These are phyloP conservation scores for Biston stratarius DNA, from an alignment of 2,888 invertebrate genomes.

Conservation along the genomic window DNA sequence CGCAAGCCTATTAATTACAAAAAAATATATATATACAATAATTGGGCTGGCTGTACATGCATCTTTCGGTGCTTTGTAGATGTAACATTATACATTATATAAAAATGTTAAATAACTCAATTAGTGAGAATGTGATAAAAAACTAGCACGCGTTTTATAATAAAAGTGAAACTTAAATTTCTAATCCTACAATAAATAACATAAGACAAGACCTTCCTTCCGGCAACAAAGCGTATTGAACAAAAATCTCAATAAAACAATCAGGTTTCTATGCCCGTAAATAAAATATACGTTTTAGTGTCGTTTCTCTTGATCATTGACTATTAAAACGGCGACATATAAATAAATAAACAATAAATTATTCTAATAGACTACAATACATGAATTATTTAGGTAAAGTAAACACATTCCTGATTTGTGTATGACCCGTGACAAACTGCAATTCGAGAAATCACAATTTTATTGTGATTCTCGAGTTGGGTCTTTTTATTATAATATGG, in stretches of 20 bases:
- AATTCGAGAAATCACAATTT: constrained; percentile 15
- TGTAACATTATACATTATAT: too few species aligned
- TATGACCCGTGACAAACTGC: constrained; percentile 18
- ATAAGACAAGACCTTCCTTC: constrained; percentile 13
- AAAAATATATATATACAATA: too few species aligned
- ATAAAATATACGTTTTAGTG: constrained; percentile 29
- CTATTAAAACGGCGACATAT: constrained; percentile 36
- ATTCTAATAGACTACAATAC: constrained; percentile 39
- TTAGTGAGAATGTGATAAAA: neutral
- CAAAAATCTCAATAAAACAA: constrained; percentile 21
- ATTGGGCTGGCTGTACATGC: too few species aligned
- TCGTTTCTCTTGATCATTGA: constrained; percentile 38
- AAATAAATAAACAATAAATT: constrained; percentile 45
- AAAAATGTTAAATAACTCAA: constrained; percentile 5
- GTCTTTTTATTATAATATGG: too few species aligned
- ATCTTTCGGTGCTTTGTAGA: too few species aligned
- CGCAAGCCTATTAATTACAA: too few species aligned
- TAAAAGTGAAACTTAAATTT: constrained; percentile 15
- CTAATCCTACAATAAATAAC: constrained; percentile 11
- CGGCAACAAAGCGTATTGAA: constrained; percentile 19
- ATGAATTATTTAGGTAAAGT: constrained; percentile 37
- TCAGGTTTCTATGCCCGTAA: constrained; percentile 22
- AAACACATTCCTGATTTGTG: constrained; percentile 24
- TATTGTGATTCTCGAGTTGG: neutral
- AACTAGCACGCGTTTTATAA: constrained; percentile 2